phyloP scores from a whole-genome alignment of 1,140 invertebrate species.

The Trichonephila clavipes region DNA sequence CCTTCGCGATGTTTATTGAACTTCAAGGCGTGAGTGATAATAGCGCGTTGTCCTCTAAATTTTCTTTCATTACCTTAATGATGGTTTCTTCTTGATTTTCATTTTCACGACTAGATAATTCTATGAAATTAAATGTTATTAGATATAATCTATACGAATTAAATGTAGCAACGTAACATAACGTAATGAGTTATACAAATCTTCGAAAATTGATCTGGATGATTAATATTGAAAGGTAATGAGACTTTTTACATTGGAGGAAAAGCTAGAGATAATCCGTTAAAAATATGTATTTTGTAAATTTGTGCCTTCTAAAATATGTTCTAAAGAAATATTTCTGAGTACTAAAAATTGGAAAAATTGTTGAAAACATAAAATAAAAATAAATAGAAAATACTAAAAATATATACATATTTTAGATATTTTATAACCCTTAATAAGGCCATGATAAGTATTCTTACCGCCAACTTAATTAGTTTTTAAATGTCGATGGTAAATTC shows the following conservation, averaged over 20 bases:
- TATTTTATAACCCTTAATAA: no score
- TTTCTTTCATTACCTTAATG: constrained; percentile 4
- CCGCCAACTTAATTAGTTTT: not conserved
- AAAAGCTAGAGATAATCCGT: no score
- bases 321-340: no score
- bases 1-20: not conserved
- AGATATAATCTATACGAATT: not conserved
- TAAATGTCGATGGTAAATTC: not conserved
- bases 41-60: not conserved
- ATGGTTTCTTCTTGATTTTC: not conserved
- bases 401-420: no score
- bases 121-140: not conserved
- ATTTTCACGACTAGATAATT: not conserved
- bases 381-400: no score
- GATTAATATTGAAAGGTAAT: no score
- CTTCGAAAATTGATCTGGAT: not conserved
- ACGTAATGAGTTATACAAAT: not conserved
- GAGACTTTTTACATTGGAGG: no score
- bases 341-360: no score
- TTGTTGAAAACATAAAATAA: no score
- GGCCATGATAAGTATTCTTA: not conserved
- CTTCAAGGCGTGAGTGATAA: not conserved
- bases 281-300: not conserved
- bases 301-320: no score
- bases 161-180: not conserved